Evolutionary conservation across 2,888 invertebrate species (phyloP), one percentile per base, ranked within the genome.

Genomic region (Cheilosia soror): DNA sequence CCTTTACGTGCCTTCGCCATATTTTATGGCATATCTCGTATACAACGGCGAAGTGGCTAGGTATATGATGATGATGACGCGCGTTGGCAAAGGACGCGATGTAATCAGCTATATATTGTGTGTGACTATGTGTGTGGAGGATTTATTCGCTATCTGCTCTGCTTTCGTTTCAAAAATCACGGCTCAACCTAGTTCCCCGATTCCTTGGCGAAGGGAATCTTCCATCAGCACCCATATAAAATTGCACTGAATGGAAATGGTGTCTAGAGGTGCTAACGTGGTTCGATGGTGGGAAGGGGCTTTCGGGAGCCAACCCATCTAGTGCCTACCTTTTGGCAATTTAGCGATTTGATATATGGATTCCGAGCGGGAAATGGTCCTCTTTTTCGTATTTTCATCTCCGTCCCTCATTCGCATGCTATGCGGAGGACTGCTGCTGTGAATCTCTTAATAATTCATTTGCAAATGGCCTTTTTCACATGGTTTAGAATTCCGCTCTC

Each of bases 101-200:
- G 85, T 85, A 85, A 85, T 85, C 85, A 85, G 81, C 76, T 75
- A 85, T 75, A 85, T 62, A 85, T 85, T 85, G 81, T 85, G 81
- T 85, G 51, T 73, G 57, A 11, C 40, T 49, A 47, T 53, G 40
- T 42, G 51, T 37, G 51, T 27, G 29, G 47, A 76, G 69, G 79
- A 81, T 85, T 85, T 81, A 81, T 81, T 76, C 72, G 55, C 57
- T 72, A 62, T 57, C 29, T 53, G 42, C 58, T 58, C 37, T 58
- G 51, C 51, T 73, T 78, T 62, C 80, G 53, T 80, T 85, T 25
- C 57, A 72, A 71, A 85, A 80, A 85, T 76, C 85, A 81, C 72
- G 49, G 55, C 71, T 71, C 75, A 75, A 51, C 76, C 80, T 71
- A 55, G 66, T 68, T 68, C 11, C 42, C 37, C 20, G 55, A 69